Evolutionary conservation across 2,888 invertebrate species (phyloP).

Genomic region (Hydrotaea cyrtoneurina): DNA sequence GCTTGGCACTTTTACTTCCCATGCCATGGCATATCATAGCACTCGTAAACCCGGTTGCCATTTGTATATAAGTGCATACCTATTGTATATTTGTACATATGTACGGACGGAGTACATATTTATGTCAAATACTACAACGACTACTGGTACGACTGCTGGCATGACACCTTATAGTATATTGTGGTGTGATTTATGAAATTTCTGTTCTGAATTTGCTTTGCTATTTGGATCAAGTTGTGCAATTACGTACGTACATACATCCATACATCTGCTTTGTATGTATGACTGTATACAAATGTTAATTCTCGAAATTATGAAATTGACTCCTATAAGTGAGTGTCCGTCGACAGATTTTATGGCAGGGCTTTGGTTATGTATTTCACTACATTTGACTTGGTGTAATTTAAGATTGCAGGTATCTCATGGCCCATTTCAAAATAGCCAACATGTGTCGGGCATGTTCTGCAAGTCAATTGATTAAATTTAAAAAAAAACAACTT

Average conservation of each 20-base stretch:
- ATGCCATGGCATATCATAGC: background rate
- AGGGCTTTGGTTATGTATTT: background rate
- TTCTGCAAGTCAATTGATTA: too few relatives aligned
- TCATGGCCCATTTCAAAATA: too few relatives aligned
- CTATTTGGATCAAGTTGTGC: conserved; percentile 46
- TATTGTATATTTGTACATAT: too few relatives aligned
- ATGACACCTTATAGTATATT: conserved; percentile 21
- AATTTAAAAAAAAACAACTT: too few relatives aligned
- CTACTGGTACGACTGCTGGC: too few relatives aligned
- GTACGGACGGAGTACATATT: too few relatives aligned
- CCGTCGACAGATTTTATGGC: background rate
- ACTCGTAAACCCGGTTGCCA: background rate
- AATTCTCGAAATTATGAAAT: background rate
- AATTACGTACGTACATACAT: background rate
- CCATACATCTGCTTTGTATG: background rate
- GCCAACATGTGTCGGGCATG: too few relatives aligned
- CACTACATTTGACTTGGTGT: background rate
- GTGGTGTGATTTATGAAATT: conserved; percentile 35
- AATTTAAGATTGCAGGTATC: background rate
- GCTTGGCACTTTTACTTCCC: conserved; percentile 30
- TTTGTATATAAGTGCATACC: background rate
- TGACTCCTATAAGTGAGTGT: background rate
- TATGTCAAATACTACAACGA: too few relatives aligned
- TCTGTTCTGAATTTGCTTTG: conserved; percentile 16
- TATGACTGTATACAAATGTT: background rate